Conservation (phyloP, 1,140 invertebrate species). For the Drosophila teissieri region DNA sequence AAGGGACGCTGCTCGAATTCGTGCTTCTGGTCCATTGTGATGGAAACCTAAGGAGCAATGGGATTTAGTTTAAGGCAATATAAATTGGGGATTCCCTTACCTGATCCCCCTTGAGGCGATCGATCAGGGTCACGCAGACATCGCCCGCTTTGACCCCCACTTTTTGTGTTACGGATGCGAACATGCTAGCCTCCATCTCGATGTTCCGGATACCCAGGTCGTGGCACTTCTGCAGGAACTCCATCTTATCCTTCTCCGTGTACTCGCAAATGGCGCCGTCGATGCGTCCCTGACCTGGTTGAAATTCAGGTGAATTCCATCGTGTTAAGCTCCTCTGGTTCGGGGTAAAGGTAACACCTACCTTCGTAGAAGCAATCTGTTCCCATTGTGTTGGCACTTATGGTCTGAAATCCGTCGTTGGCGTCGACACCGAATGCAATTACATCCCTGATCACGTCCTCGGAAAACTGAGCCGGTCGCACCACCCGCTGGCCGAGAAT, state of each 20-base stretch:
- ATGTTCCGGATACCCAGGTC: slow-evolving; percentile 94
- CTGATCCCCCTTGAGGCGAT: slow-evolving; percentile 96
- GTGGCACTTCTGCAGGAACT: slow-evolving; percentile 87
- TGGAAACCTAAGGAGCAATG: slow-evolving; percentile 27
- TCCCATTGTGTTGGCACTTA: slow-evolving; percentile 95
- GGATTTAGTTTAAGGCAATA: background rate
- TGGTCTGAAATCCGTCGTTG: slow-evolving; percentile 89
- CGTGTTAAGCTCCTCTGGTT: background rate
- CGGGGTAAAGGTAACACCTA: slow-evolving; percentile 67
- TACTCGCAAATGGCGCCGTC: slow-evolving; percentile 97
- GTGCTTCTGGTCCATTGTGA: slow-evolving; percentile 61
- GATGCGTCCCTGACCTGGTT: slow-evolving; percentile 90
- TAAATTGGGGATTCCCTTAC: slow-evolving; percentile 85
- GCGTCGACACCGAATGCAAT: slow-evolving; percentile 87
- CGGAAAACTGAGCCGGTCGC: slow-evolving; percentile 92
- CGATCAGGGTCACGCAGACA: slow-evolving; percentile 95
- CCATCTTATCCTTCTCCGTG: slow-evolving; percentile 92
- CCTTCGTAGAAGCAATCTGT: slow-evolving; percentile 98
- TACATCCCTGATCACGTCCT: slow-evolving; percentile 90
- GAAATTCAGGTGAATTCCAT: background rate
- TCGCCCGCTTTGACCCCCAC: slow-evolving; percentile 94
- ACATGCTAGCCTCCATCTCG: slow-evolving; percentile 97
- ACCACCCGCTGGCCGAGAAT: slow-evolving; percentile 94
- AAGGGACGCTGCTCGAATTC: slow-evolving; percentile 70
- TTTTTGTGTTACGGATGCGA: slow-evolving; percentile 94